Conservation (phyloP, 2,888 invertebrate genomes). For the Epinotia bilunana region DNA sequence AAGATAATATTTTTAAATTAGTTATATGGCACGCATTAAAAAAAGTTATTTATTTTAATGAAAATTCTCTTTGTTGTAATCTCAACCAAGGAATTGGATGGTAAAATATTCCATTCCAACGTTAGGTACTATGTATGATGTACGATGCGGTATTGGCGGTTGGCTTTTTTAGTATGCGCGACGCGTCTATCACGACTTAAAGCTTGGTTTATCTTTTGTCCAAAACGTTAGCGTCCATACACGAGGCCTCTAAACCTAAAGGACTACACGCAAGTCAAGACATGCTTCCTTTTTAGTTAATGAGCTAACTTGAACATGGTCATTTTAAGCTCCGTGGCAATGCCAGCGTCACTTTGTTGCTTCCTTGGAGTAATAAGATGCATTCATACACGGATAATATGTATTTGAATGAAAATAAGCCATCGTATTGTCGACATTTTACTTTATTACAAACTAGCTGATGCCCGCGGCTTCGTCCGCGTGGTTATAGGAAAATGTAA, state of each 20-base stretch:
- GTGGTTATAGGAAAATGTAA: too few relatives aligned
- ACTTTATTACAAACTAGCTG: constrained; percentile 23
- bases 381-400: constrained; percentile 1
- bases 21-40: background rate
- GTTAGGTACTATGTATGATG: background rate
- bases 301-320: constrained; percentile 29
- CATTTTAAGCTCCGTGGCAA: constrained; percentile 28
- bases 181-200: constrained; percentile 25
- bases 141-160: constrained; percentile 26
- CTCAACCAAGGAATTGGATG: background rate
- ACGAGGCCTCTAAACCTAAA: constrained; percentile 36
- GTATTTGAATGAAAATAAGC: constrained; percentile 9
- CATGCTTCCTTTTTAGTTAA: constrained; percentile 30
- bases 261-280: constrained; percentile 17
- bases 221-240: constrained; percentile 26
- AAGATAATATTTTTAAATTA: too few relatives aligned
- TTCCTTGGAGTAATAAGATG: background rate
- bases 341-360: constrained; percentile 8
- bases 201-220: constrained; percentile 36
- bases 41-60: too few relatives aligned
- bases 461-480: too few relatives aligned
- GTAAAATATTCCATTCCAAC: constrained; percentile 4
- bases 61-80: background rate
- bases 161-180: constrained; percentile 30
- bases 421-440: constrained; percentile 11